phyloP scores from a whole-genome alignment of 64 coral and sea anemone genomes.

The Trachythela sp. region DNA sequence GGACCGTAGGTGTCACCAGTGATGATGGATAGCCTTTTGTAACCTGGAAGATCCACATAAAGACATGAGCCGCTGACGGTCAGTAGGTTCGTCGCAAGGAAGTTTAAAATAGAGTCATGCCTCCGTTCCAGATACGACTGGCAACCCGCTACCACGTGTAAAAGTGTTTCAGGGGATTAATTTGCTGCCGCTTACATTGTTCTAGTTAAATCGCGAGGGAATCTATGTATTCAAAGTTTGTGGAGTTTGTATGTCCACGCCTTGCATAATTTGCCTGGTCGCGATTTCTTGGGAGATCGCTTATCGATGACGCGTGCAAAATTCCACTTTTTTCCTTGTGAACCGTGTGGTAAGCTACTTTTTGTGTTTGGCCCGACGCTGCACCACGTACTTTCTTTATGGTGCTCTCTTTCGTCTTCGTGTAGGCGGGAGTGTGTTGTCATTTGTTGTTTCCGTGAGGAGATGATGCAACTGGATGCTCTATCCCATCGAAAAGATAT shows the following conservation, averaged over 20 bases:
- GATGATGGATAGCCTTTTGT: too few species aligned
- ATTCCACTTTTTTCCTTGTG: constrained; percentile 17
- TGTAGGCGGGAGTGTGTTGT: not conserved
- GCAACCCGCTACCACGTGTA: too few species aligned
- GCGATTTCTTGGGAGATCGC: constrained; percentile 44
- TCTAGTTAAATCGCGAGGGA: constrained; percentile 28
- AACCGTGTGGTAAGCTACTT: constrained; percentile 39
- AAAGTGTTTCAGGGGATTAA: too few species aligned
- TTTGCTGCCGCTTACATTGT: constrained; percentile 54
- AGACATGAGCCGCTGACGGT: too few species aligned
- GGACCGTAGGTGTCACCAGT: too few species aligned
- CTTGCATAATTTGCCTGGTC: constrained; percentile 37
- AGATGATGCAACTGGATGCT: not conserved
- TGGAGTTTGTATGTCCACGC: not conserved
- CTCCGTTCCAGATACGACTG: too few species aligned
- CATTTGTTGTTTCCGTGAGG: constrained; percentile 21
- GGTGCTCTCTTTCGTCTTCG: constrained; percentile 37
- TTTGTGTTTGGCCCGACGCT: not conserved
- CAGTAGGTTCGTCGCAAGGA: too few species aligned
- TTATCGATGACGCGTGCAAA: not conserved
- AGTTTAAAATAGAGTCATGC: too few species aligned
- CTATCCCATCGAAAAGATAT: constrained; percentile 29
- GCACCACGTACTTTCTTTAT: constrained; percentile 3
- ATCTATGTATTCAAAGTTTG: constrained; percentile 22
- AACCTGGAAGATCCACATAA: too few species aligned